Evolutionary conservation across 2,113 vertebrate genomes (phyloP).

Genomic region (Tragelaphus imberbis): DNA sequence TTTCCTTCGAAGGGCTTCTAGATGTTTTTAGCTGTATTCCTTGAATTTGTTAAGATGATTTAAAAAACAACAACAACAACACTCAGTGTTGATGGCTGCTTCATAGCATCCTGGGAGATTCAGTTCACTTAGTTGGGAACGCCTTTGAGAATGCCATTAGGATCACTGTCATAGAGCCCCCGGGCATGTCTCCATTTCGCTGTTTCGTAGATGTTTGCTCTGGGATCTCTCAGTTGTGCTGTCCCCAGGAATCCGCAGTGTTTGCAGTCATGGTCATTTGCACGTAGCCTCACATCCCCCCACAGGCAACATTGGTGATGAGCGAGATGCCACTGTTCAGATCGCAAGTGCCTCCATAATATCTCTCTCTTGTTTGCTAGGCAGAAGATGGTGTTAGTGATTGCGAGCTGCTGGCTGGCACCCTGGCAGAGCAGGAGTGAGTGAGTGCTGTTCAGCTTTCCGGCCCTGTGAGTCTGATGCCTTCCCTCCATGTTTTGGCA

Average conservation of each 20-base stretch:
- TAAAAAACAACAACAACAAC: background rate
- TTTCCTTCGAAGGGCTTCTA: conserved; percentile 3
- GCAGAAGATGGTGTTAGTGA: conserved; percentile 72
- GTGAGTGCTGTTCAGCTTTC: conserved; percentile 63
- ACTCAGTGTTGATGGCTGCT: background rate
- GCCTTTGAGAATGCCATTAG: background rate
- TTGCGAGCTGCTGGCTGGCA: conserved; percentile 58
- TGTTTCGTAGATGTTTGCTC: background rate
- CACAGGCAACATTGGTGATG: background rate
- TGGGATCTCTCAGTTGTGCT: background rate
- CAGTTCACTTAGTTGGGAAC: background rate
- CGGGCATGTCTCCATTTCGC: background rate
- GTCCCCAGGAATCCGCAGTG: background rate
- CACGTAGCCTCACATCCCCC: background rate
- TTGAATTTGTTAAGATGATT: conserved; percentile 6
- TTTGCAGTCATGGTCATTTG: background rate
- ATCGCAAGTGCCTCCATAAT: conserved; percentile 55
- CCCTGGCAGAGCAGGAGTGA: conserved; percentile 66
- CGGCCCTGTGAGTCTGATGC: conserved; percentile 60
- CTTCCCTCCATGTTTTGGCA: conserved; percentile 57
- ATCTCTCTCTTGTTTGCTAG: conserved; percentile 67
- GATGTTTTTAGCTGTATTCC: background rate
- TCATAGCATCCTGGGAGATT: background rate
- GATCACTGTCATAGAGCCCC: background rate
- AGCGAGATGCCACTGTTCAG: conserved; percentile 18